Evolutionary conservation across 2,888 invertebrate species (phyloP).

Genomic region (Sminthurides aquaticus): DNA sequence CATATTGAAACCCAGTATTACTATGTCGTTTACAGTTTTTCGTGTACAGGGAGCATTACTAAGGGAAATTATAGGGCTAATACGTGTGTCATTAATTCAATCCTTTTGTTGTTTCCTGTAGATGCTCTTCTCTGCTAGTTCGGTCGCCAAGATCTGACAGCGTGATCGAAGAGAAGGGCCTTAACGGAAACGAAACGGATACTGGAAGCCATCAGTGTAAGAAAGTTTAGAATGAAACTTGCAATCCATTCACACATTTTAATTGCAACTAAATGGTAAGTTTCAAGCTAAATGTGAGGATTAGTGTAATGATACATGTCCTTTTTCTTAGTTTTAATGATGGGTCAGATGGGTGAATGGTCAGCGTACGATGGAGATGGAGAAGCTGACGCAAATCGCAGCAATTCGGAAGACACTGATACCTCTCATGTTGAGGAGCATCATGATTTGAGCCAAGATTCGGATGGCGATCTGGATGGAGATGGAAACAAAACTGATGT

Average conservation of each 20-base stretch:
- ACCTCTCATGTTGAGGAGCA: slow-evolving; percentile 40
- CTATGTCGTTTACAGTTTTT: neutral
- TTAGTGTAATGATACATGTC: too few relatives aligned
- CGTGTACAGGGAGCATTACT: too few relatives aligned
- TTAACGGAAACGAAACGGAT: slow-evolving; percentile 33
- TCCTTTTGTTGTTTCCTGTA: slow-evolving; percentile 32
- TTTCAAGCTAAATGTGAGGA: too few relatives aligned
- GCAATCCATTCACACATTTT: too few relatives aligned
- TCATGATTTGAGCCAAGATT: slow-evolving; percentile 27
- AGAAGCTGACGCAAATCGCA: slow-evolving; percentile 22
- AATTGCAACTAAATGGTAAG: too few relatives aligned
- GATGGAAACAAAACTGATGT: slow-evolving; percentile 12
- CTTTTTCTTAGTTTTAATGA: too few relatives aligned
- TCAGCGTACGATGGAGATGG: slow-evolving; percentile 24
- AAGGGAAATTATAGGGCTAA: too few relatives aligned
- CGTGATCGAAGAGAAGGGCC: slow-evolving; percentile 38
- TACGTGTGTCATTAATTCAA: too few relatives aligned
- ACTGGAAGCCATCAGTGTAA: slow-evolving; percentile 17
- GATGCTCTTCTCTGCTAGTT: slow-evolving; percentile 70
- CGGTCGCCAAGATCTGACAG: slow-evolving; percentile 50
- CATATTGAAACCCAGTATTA: neutral
- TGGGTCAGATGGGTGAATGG: slow-evolving; percentile 20
- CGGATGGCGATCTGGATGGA: slow-evolving; percentile 13
- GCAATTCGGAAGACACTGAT: slow-evolving; percentile 41
- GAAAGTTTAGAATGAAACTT: too few relatives aligned